Evolutionary conservation across 2,888 invertebrate genomes (phyloP), one percentile per base, ranked within the genome.

Genomic region (Pomacea canaliculata): DNA sequence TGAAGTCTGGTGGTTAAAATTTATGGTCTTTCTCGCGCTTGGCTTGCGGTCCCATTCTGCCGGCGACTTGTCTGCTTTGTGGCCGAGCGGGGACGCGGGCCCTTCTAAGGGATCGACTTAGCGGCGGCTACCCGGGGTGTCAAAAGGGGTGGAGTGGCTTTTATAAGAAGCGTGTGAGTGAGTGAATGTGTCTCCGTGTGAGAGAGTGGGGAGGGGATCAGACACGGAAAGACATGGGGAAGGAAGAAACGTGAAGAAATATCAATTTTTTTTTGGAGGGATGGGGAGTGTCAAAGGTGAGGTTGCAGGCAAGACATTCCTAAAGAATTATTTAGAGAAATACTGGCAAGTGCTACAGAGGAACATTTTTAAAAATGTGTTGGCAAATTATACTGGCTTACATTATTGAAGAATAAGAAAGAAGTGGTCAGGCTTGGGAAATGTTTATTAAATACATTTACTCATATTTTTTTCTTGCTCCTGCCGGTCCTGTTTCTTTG

Each of bases 1-100:
- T 63, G 63, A 63, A 63, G 63, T 63, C 63, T 63, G 63, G 63
- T 27, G 63, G 63, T 27, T n/a, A 56, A 63, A 63, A 63, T 63
- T 63, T 63, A 63, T 63, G 63, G 63, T 63, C 63, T 1, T 63
- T 63, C 63, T 56, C 63, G n/a, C 63, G 63, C 63, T 63, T 63
- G 63, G 63, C 12, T 63, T 63, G 63, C 19, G 23, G n/a, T 63
- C 23, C 63, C 19, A 18, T 63, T 63, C 63, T 63, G 23, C 19
- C 12, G 16, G 51, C 16, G 63, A 19, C 23, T 63, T 12, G 63
- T 63, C 63, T n/a, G 16, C 27, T 23, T 63, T 63, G 63, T 63
- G 63, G 63, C 27, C 10, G 63, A 19, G 10, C 12, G 4, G 51
- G 16, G 7, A 56, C 4, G 51, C 51, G 51, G 51, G 51, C 16